Base-by-base conservation (phyloP, 2,888 invertebrate genomes). In the Volucella inanis region DNA sequence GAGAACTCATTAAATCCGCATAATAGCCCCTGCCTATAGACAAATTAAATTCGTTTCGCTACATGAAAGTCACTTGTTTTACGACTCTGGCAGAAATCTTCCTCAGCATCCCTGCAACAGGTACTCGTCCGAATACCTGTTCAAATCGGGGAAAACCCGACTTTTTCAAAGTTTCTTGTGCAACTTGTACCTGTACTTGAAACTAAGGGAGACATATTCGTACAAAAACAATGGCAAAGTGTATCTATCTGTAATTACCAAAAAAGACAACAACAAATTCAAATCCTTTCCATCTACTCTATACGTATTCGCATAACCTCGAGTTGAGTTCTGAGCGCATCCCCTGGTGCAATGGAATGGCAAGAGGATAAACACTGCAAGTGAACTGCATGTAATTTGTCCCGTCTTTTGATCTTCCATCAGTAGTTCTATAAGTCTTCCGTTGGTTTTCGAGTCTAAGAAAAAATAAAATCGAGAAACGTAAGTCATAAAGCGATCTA, bases 1-100 rank as follows among this genome's bases (percentile, higher is more conserved):
- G 0, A 10, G 84, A 80, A 79, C 67, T 76, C 80, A 76, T 75
- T 62, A 84, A 79, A 79, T 76, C 43, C 71, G 76, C 76, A 84
- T 84, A 84, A 84, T 84, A 67, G 71, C 72, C 76, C 76, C 85
- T 81, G 81, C 85, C 85, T 68, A 47, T 81, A 43, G 57, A 54
- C 85, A 85, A 81, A 85, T 85, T 77, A 81, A 81, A 85, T 85
- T 85, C 68, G 85, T 72, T 76, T 68, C 85, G 68, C 85, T 67
- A 9, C 49, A 50, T n/a, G 50, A 62, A 77, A 74, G 49, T 75
- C 81, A 77, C 76, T 81, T 85, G 76, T 85, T 77, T 81, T 64
- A 68, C 72, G 68, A 76, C 57, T 67, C 64, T 65, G 57, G 12
- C 12, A 1, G 43, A 65, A 15, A 54, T 64, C 50, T 49, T 55